phyloP scores from a whole-genome alignment of 2,113 vertebrate species.

The Pampusana beccarii region DNA sequence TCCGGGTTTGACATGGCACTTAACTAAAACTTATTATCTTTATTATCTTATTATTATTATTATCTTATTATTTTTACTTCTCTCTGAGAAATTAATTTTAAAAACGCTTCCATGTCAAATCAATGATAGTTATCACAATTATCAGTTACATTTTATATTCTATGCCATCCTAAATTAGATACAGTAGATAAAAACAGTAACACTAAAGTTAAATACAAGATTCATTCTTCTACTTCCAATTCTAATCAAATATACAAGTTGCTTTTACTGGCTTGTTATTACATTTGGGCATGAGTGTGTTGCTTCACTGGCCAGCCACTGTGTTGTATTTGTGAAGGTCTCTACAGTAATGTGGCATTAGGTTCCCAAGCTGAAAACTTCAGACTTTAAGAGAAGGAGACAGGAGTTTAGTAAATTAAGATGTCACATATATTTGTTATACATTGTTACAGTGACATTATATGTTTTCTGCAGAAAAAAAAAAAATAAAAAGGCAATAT shows the following conservation, averaged over 20 bases:
- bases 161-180: background rate
- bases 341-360: background rate
- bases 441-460: background rate
- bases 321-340: background rate
- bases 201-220: background rate
- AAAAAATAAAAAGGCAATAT: rapidly evolving
- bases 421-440: background rate
- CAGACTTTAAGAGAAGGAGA: background rate
- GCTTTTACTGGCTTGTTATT: background rate
- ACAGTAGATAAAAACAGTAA: background rate
- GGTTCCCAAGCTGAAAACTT: background rate
- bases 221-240: background rate
- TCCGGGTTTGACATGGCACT: too few relatives aligned
- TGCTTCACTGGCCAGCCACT: background rate
- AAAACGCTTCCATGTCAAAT: background rate
- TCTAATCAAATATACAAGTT: background rate
- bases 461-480: background rate
- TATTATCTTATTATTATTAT: too few relatives aligned
- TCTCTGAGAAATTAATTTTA: background rate
- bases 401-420: background rate
- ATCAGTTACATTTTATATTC: background rate
- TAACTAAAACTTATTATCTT: too few relatives aligned
- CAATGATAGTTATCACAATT: background rate
- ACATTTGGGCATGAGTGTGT: background rate
- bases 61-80: background rate